Base-by-base conservation (phyloP, 2,888 invertebrate species). In the Eucriotettix oculatus region DNA sequence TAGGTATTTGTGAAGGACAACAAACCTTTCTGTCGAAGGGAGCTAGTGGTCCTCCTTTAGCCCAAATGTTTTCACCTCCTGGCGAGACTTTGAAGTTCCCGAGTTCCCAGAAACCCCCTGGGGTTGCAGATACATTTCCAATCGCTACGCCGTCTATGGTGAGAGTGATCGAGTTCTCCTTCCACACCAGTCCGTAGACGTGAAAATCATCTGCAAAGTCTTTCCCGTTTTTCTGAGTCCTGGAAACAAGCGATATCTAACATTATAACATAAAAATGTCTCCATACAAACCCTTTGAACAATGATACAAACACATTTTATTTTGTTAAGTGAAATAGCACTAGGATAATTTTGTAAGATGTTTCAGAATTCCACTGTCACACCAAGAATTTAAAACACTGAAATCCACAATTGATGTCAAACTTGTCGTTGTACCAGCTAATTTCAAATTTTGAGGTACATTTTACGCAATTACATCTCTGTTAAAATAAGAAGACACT, bases 121-220 rank as follows among this genome's bases (percentile, higher is more conserved):
- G 10, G 7, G 64, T 63, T 11, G 61, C 52, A 10, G 59, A 40
- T 16, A 59, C 52, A 10, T 54, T 52, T 7, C 64, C 63, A 16
- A 64, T 61, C 5, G 12, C 17, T 29, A 58, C 52, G 12, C 58
- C 60, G 44, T 65, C 64, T 29, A 65, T 54, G 42, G 59, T 56
- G 60, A 65, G 62, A 17, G 56, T 60, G 16, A 64, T 58, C 48
- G 48, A 62, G 60, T 65, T 63, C 42, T 65, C 65, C 14, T 68
- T 68, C 70, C 70, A 71, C 29, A 65, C 64, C 52, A 70, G 52
- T 56, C 65, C 66, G 58, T 67, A 71, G 9, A 64, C 58, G 61
- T 69, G 68, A 60, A 69, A 71, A 5, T 65, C 65, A 48, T 65
- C 64, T 12, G 68, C 61, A 57, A 63, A 69, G 54, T 65, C 65